phyloP scores from a whole-genome alignment of 2,113 vertebrate species.

The Sinocyclocheilus anshuiensis region DNA sequence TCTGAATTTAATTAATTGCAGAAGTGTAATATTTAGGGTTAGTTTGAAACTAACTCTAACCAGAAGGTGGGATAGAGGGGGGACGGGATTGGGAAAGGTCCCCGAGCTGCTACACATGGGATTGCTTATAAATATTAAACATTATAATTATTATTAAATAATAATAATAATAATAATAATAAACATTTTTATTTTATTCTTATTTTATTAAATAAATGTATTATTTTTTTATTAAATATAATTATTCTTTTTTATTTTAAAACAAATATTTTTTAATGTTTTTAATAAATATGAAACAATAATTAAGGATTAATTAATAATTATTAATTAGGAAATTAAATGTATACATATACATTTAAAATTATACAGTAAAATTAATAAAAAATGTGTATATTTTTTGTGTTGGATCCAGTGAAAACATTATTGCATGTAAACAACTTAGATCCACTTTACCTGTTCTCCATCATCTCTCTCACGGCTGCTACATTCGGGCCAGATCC shows the following conservation, averaged over 20 bases:
- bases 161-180: no score
- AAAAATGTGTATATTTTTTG: background rate
- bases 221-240: no score
- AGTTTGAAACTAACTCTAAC: background rate
- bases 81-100: no score
- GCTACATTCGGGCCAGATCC: slow-evolving; percentile 91
- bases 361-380: background rate
- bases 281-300: background rate
- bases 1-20: background rate
- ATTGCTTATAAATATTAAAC: no score
- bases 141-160: no score
- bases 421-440: background rate
- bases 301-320: no score
- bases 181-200: no score
- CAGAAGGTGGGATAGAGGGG: background rate
- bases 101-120: no score
- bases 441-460: slow-evolving; percentile 83
- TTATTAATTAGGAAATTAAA: background rate
- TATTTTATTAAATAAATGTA: no score
- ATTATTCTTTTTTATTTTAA: no score
- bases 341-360: background rate
- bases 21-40: background rate
- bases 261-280: background rate
- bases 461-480: slow-evolving; percentile 93
- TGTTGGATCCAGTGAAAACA: background rate